Evolutionary conservation across 2,797 vertebrate genomes (phyloP), one percentile per base, ranked within the genome.

Genomic region (Silurus aristotelis): DNA sequence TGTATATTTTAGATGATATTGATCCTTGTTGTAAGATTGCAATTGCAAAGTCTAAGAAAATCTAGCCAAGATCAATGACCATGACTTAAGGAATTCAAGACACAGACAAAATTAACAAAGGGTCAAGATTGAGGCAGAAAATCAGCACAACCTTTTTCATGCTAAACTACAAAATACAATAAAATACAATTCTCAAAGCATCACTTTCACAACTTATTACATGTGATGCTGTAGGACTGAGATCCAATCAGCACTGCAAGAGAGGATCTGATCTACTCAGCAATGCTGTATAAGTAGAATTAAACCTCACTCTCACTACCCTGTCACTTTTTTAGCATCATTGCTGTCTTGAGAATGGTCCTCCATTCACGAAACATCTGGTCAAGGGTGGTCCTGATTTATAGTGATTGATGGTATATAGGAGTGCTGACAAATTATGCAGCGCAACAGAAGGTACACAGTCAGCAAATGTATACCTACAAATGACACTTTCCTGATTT

Each of bases 341-440:
- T 6, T 61, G 58, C 38, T 78, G 55, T 20, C 19, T 43, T 60
- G 19, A n/a, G 55, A 77, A 38, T 13, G 19, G 27, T 78, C 56
- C 76, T 22, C 20, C 31, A 78, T 78, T 78, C 27, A 13, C 38
- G 22, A 61, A 60, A 61, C 76, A 78, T 78, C 76, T 78, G 76
- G 76, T 61, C 56, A 38, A 31, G 55, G 15, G 27, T 58, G 75
- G 52, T 58, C 75, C 55, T 20, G 12, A 58, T 27, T 6, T 77
- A 1, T 15, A 20, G 0, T 77, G 75, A 77, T 43, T 38, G 27
- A 77, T 43, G 56, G 55, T 27, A 19, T 22, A 7, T 4, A 6
- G 72, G 25, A 10, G 48, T 3, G 55, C 14, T 31, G 31, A 61
- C 27, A 61, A 43, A 43, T 61, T 61, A 31, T 6, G 27, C 58